phyloP scores from a whole-genome alignment of 2,113 vertebrate genomes.

The Aleadryas rufinucha region DNA sequence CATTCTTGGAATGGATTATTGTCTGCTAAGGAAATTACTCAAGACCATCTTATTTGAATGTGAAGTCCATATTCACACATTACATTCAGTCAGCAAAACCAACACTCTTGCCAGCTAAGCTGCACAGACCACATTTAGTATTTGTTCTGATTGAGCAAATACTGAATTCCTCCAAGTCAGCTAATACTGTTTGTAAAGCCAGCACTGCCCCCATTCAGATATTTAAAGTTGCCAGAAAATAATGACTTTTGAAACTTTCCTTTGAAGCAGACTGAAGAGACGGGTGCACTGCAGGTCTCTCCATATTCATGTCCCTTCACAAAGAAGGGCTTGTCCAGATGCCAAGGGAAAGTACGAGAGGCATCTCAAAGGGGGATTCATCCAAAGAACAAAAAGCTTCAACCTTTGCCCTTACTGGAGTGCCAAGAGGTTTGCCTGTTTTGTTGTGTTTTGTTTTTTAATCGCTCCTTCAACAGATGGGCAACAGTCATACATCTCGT shows the following conservation, averaged over 20 bases:
- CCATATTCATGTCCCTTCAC: constrained; percentile 45
- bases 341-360: background rate
- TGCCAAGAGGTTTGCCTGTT: background rate
- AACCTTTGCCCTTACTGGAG: constrained; percentile 13
- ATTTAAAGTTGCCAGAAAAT: background rate
- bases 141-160: constrained; percentile 19
- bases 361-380: constrained; percentile 44
- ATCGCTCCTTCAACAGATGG: background rate
- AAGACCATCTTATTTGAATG: constrained; percentile 5
- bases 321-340: constrained; percentile 23
- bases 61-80: background rate
- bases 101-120: background rate
- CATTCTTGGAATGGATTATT: background rate
- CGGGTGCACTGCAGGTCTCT: background rate
- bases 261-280: constrained; percentile 26
- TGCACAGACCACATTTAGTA: background rate
- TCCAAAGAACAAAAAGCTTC: constrained; percentile 26
- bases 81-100: background rate
- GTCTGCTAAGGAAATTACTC: constrained; percentile 25
- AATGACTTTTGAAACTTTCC: constrained; percentile 14
- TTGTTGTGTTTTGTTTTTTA: background rate
- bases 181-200: constrained; percentile 12
- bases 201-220: background rate
- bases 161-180: constrained; percentile 15
- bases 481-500: background rate